A percentile compares a stretch with the other conserved stretches of the same genome.
Evolutionary conservation across 1,140 invertebrate genomes (phyloP).

Genomic region (Dryas iulia): DNA sequence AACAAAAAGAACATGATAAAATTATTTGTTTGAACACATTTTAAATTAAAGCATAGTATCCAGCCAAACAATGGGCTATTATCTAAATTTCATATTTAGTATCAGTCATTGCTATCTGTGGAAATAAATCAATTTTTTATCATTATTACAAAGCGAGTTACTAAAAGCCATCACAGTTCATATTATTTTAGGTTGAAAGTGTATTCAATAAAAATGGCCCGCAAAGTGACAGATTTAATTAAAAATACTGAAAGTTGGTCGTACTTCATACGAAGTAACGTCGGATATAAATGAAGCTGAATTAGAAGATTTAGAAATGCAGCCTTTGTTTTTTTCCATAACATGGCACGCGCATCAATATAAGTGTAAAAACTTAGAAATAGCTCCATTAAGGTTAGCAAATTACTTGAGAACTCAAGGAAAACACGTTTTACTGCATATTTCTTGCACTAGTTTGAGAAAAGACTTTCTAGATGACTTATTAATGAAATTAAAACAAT

Average conservation of each 20-base stretch:
- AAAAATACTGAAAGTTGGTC: conserved; percentile 28
- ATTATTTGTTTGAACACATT: no score
- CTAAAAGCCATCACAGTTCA: neutral
- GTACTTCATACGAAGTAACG: conserved; percentile 68
- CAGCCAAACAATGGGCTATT: neutral
- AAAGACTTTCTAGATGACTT: conserved; percentile 49
- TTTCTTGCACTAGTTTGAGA: conserved; percentile 61
- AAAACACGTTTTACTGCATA: conserved; percentile 59
- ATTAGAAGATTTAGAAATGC: conserved; percentile 42
- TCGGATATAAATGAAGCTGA: conserved; percentile 47
- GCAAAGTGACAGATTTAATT: conserved; percentile 52
- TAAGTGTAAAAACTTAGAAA: conserved; percentile 50
- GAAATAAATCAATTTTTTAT: neutral
- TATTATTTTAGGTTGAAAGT: neutral
- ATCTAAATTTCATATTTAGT: neutral
- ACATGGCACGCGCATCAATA: conserved; percentile 67
- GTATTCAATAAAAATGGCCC: conserved; percentile 22
- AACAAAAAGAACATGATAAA: no score
- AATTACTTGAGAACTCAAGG: conserved; percentile 41
- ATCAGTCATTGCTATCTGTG: neutral
- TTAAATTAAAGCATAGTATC: no score
- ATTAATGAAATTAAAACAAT: conserved; percentile 43
- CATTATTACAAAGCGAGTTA: neutral
- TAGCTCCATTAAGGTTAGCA: conserved; percentile 52
- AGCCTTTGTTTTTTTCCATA: conserved; percentile 61